Base-by-base conservation (phyloP, 2,797 vertebrate species). In the Fratercula arctica region DNA sequence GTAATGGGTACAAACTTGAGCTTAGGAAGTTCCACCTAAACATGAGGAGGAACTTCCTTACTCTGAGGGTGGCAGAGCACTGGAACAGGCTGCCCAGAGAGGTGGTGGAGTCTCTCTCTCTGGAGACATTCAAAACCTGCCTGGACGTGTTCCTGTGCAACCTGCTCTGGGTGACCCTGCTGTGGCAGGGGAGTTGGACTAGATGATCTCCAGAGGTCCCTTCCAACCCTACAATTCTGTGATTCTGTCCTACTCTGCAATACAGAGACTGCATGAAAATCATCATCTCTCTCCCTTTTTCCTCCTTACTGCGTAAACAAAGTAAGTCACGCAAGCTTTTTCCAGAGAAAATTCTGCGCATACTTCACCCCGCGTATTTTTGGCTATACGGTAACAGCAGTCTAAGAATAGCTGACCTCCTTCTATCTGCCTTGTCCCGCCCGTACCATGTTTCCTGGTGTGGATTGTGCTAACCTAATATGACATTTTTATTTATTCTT, bases 301-400 rank as follows among this genome's bases (percentile, higher is more conserved):
- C 41, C 29, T 84, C 23, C 41, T 69, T 60, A 9, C 12, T 25
- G 16, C 35, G 37, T 41, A n/a, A 68, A 50, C 9, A 25, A 48
- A 76, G n/a, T 35, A 78, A 41, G 53, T 26, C 14, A 8, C 14
- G 4, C 37, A 60, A 39, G 33, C 17, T 61, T 56, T 70, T 46
- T 33, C n/a, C 11, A 35, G 17, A 25, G 33, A 48, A 82, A 69
- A 35, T 50, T 66, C 41, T 78, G n/a, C 56, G 61, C 16, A 3
- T n/a, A 3, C 24, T n/a, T 74, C 60, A 33, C 17, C 31, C 20
- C 0, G 0, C 7, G 2, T 56, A 10, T 48, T 46, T 81, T 54
- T 60, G 61, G 39, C 45, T 69, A 6, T 31, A 25, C 20, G 35
- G 45, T n/a, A 64, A 50, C 35, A 64, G 5, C 23, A 64, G 24